These are phyloP conservation scores for Uropsilus gracilis DNA, from an alignment of 2,113 vertebrate genomes.

Conservation along the genomic window DNA sequence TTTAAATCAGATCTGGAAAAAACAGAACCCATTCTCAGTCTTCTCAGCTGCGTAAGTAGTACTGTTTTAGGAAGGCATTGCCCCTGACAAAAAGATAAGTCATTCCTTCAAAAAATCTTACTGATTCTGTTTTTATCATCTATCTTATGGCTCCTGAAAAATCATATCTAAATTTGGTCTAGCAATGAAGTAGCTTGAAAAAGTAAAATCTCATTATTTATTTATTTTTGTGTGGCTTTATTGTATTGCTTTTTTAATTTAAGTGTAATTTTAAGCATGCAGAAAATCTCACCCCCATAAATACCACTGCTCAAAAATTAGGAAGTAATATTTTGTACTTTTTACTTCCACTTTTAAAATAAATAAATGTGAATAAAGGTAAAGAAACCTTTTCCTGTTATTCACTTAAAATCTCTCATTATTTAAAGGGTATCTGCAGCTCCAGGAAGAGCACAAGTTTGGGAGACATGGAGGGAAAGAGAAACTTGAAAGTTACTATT, in stretches of 20 bases:
- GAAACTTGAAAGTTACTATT: background rate
- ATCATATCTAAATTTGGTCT: conserved; percentile 1
- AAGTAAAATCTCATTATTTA: too few relatives aligned
- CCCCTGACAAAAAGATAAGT: background rate
- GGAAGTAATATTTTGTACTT: too few relatives aligned
- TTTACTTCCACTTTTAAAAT: too few relatives aligned
- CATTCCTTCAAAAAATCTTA: background rate
- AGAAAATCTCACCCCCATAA: too few relatives aligned
- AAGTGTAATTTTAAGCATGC: too few relatives aligned
- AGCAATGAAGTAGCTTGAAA: background rate
- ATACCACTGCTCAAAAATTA: too few relatives aligned
- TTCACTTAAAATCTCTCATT: background rate
- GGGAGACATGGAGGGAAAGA: background rate
- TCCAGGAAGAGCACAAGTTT: background rate
- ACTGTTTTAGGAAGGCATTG: background rate
- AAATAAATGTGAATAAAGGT: too few relatives aligned
- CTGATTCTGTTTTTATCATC: background rate
- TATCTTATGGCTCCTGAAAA: background rate
- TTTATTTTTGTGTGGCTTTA: too few relatives aligned
- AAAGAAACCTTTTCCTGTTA: too few relatives aligned
- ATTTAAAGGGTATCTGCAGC: background rate
- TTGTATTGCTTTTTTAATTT: background rate
- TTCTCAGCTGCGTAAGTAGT: background rate
- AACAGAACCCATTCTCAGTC: background rate
- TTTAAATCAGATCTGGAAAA: too few relatives aligned